Conservation (phyloP, 2,797 vertebrate genomes). For the Helicolenus hilgendorfi region DNA sequence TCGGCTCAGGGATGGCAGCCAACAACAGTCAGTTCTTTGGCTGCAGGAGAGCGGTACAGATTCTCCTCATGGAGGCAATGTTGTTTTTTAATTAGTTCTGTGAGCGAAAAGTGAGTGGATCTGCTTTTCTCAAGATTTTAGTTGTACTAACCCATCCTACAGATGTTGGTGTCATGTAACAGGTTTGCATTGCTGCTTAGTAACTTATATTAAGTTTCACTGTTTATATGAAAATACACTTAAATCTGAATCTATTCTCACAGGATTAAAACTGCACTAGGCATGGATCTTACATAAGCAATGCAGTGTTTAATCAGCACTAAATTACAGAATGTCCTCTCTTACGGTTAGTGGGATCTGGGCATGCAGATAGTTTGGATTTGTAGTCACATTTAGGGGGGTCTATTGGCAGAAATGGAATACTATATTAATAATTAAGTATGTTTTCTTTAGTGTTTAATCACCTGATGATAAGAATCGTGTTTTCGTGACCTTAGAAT, state of each 20-base stretch:
- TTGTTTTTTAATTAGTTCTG: constrained; percentile 77
- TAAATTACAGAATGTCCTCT: not conserved
- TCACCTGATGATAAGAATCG: too few relatives aligned
- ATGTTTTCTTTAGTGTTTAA: too few relatives aligned
- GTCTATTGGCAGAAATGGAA: too few relatives aligned
- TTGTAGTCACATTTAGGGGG: too few relatives aligned
- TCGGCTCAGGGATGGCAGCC: constrained; percentile 68
- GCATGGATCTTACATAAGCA: not conserved
- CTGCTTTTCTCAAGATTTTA: constrained; percentile 25
- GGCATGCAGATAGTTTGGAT: not conserved
- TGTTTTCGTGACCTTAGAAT: too few relatives aligned
- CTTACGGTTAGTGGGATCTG: not conserved
- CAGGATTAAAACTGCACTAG: not conserved
- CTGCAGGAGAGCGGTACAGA: constrained; percentile 44
- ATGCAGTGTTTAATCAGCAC: not conserved
- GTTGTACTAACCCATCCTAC: constrained; percentile 1
- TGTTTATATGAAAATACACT: not conserved
- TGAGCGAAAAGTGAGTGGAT: constrained; percentile 29
- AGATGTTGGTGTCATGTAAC: constrained; percentile 40
- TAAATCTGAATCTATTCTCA: not conserved
- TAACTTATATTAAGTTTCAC: not conserved
- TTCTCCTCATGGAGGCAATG: constrained; percentile 47
- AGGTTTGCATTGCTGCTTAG: not conserved
- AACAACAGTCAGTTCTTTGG: constrained; percentile 66
- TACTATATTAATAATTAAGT: too few relatives aligned